Conservation (phyloP, 2,797 vertebrate genomes). For the Alfaro cultratus region DNA sequence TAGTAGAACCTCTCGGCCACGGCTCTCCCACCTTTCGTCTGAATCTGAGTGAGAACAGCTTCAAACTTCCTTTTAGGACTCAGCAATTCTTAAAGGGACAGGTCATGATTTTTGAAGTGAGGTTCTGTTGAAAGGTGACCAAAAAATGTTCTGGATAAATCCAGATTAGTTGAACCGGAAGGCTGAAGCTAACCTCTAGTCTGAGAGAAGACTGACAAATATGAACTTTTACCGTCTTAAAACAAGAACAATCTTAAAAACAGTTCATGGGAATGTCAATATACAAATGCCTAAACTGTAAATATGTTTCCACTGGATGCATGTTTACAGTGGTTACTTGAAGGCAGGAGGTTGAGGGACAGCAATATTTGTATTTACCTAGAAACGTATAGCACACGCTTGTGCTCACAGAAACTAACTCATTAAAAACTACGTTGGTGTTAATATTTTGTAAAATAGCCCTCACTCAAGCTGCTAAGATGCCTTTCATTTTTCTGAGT, state of each 20-base stretch:
- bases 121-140: neutral
- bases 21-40: constrained; percentile 7
- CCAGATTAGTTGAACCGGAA: neutral
- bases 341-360: neutral
- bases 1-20: constrained; percentile 31
- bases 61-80: constrained; percentile 48
- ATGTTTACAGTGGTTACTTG: neutral
- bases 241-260: neutral
- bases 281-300: neutral
- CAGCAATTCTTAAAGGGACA: constrained; percentile 25
- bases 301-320: neutral
- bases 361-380: neutral
- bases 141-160: neutral
- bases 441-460: neutral
- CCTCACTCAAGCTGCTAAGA: neutral
- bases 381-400: neutral
- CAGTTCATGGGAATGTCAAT: neutral
- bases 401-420: neutral
- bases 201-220: neutral
- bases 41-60: constrained; percentile 20
- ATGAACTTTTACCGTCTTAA: neutral
- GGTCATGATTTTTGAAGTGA: neutral
- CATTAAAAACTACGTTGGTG: neutral
- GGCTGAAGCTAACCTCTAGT: neutral
- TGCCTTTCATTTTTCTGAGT: neutral